phyloP scores from a whole-genome alignment of 2,113 vertebrate genomes.

The Elaphurus davidianus region DNA sequence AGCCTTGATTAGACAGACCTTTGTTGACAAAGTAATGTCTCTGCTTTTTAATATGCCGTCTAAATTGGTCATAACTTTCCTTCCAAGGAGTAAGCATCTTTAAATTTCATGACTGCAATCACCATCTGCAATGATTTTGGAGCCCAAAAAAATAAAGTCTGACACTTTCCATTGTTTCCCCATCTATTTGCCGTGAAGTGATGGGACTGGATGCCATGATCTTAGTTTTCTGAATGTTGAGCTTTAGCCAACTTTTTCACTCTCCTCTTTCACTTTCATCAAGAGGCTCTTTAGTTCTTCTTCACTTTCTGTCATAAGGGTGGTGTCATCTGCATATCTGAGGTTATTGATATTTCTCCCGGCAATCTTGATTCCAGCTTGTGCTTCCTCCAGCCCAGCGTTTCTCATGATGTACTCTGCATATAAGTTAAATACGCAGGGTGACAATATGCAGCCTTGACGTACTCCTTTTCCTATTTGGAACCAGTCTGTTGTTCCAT shows the following conservation, averaged over 20 bases:
- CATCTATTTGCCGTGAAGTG: neutral
- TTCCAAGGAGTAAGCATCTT: neutral
- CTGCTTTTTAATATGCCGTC: accelerated
- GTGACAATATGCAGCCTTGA: neutral
- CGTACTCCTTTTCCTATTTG: accelerated
- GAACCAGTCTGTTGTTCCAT: neutral
- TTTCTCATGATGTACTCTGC: neutral
- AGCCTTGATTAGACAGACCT: neutral
- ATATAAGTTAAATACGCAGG: neutral
- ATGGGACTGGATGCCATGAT: neutral
- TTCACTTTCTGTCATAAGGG: neutral
- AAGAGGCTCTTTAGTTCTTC: neutral
- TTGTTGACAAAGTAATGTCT: neutral
- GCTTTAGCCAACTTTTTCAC: neutral
- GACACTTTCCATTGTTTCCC: neutral
- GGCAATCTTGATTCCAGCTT: neutral
- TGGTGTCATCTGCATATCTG: neutral
- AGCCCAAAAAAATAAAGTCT: accelerated
- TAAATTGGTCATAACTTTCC: neutral
- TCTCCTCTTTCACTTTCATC: neutral
- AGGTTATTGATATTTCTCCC: neutral
- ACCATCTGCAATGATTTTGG: neutral
- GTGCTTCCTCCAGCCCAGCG: neutral
- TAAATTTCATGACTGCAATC: neutral
- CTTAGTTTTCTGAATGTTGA: neutral